These are phyloP conservation scores for Bacillus rossius DNA, from an alignment of 1,140 invertebrate genomes.

Conservation along the genomic window DNA sequence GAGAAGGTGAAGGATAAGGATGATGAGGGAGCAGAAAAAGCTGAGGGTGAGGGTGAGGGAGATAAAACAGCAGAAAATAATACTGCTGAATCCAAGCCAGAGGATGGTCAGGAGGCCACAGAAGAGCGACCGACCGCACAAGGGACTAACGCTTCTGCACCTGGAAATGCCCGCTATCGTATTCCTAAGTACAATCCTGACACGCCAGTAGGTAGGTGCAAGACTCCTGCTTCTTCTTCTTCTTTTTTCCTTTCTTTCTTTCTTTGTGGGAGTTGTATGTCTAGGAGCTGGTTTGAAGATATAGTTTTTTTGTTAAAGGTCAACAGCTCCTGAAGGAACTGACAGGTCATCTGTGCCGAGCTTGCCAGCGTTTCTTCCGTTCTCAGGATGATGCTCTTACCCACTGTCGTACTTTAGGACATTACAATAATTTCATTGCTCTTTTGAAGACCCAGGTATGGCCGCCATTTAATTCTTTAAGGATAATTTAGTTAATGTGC, in stretches of 20 bases:
- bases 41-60: slow-evolving; percentile 40
- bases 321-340: slow-evolving; percentile 22
- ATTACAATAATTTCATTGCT: slow-evolving; percentile 26
- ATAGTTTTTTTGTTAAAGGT: slow-evolving; percentile 16
- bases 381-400: slow-evolving; percentile 23
- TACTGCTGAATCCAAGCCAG: slow-evolving; percentile 34
- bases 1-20: slow-evolving; percentile 1
- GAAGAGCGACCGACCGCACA: slow-evolving; percentile 22
- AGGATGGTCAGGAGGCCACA: slow-evolving; percentile 37
- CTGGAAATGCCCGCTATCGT: not conserved
- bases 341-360: slow-evolving; percentile 22
- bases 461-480: not conserved
- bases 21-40: slow-evolving; percentile 36
- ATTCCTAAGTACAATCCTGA: slow-evolving; percentile 23
- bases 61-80: slow-evolving; percentile 44
- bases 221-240: not conserved
- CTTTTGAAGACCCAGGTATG: slow-evolving; percentile 24
- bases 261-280: too few species aligned
- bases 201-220: slow-evolving; percentile 20
- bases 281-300: too few species aligned
- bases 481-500: slow-evolving; percentile 7
- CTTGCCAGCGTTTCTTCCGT: slow-evolving; percentile 25
- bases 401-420: slow-evolving; percentile 27
- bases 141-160: not conserved
- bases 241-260: too few species aligned